phyloP scores from a whole-genome alignment of 1,140 invertebrate species.

The Bilobella aurantiaca region DNA sequence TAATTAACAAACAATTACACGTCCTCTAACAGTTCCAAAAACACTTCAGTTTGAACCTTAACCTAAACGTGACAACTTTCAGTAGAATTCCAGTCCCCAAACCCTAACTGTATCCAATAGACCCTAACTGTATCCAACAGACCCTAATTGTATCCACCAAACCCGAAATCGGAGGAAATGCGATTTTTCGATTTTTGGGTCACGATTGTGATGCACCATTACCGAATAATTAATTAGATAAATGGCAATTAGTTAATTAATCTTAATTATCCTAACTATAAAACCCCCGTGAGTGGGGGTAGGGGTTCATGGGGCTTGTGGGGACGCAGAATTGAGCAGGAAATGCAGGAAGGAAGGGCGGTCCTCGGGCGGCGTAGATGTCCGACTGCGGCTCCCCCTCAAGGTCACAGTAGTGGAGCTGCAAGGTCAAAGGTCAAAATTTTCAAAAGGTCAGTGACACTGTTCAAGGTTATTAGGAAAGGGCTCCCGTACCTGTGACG shows the following conservation, averaged over 20 bases:
- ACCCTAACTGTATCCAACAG: too few species aligned
- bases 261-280: constrained; percentile 18
- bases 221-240: too few species aligned
- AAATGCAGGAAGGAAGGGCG: constrained; percentile 13
- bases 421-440: not conserved
- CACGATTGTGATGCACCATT: too few species aligned
- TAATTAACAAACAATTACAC: too few species aligned
- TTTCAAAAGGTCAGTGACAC: not conserved
- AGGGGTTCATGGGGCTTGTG: constrained; percentile 20
- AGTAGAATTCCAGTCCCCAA: too few species aligned
- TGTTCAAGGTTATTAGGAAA: not conserved
- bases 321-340: constrained; percentile 32
- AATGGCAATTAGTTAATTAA: not conserved
- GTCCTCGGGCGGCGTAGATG: constrained; percentile 13
- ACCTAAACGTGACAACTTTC: too few species aligned
- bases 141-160: too few species aligned
- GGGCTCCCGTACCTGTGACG: constrained; percentile 28
- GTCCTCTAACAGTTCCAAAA: too few species aligned
- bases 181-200: too few species aligned
- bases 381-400: constrained; percentile 20
- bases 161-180: too few species aligned
- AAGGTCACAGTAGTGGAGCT: constrained; percentile 31
- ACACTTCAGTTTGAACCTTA: too few species aligned
- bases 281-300: constrained; percentile 18
- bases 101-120: too few species aligned